Evolutionary conservation across 2,888 invertebrate species (phyloP), one percentile per base, ranked within the genome.

Genomic region (Agrotis exclamationis): DNA sequence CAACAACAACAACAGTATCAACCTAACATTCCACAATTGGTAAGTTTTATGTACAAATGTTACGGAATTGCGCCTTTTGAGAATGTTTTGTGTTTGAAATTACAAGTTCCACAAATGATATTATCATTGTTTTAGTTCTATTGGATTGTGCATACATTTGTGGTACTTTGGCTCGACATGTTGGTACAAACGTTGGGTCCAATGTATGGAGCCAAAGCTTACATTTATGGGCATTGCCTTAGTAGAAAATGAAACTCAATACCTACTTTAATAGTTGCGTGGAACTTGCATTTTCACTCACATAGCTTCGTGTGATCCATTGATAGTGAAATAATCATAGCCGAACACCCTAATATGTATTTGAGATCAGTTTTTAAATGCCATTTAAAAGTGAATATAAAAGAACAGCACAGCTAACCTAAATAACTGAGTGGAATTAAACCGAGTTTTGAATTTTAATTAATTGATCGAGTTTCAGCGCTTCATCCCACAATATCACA

Each of bases 11-110:
- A 91, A 82, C 93, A 92, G 62, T 94, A 91, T 83, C 95, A 93
- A 90, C 93, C 92, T 65, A 96, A 96, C 95, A 95, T 96, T 94
- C 96, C 96, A 93, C 96, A 96, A 86, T 87, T 96, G 90, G 97
- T 97, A 86, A 96, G 96, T 89, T 28, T 2, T 45, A 54, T 63
- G 24, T 50, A 53, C 45, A 47, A 33, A 57, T 50, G 18, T 60
- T 56, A 53, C 24, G 53, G 66, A 70, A n/a, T 67, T 77, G 71
- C 54, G 76, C 63, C 28, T 63, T 58, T 45, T 7, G 20, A 16
- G 16, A n/a, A 16, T 64, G 71, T 65, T 68, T 75, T 63, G 80
- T 50, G 63, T 63, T 28, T 62, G 57, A 62, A 53, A 53, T 63
- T 11, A 28, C 48, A 59, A 76, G 76, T 76, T 80, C 45, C 50